Evolutionary conservation across 1,140 invertebrate species (phyloP).

Genomic region (Wiebesia pumilae): DNA sequence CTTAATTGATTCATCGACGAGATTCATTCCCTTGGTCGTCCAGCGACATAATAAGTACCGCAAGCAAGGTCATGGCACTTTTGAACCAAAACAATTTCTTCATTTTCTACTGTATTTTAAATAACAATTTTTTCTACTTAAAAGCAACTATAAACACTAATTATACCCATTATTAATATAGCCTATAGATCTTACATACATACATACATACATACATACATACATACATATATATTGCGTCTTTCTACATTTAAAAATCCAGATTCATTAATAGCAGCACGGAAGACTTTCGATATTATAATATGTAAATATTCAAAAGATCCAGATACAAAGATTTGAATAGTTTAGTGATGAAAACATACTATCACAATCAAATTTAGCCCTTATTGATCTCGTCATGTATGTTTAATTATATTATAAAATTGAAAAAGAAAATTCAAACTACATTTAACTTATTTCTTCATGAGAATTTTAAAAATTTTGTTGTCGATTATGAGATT

Average conservation of each 20-base stretch:
- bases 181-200: not conserved
- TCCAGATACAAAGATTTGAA: not conserved
- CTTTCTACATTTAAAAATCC: conserved; percentile 1
- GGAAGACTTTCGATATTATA: conserved; percentile 22
- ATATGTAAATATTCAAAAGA: not conserved
- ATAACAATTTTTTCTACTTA: not conserved
- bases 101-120: not conserved
- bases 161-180: not conserved
- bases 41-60: conserved; percentile 40
- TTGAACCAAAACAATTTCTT: conserved; percentile 33
- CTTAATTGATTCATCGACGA: conserved; percentile 19
- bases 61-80: conserved; percentile 52
- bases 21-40: conserved; percentile 33
- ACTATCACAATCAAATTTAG: not conserved
- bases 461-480: not conserved
- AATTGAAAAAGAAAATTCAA: not conserved
- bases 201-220: not conserved
- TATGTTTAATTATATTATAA: not conserved
- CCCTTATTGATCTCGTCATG: not conserved
- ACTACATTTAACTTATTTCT: not conserved
- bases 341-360: not conserved
- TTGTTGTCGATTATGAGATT: not conserved
- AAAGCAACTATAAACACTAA: not conserved
- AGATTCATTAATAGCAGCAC: not conserved
- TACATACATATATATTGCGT: too few species aligned